Evolutionary conservation across 2,113 vertebrate species (phyloP), one percentile per base, ranked within the genome.

Genomic region (Fregetta grallaria): DNA sequence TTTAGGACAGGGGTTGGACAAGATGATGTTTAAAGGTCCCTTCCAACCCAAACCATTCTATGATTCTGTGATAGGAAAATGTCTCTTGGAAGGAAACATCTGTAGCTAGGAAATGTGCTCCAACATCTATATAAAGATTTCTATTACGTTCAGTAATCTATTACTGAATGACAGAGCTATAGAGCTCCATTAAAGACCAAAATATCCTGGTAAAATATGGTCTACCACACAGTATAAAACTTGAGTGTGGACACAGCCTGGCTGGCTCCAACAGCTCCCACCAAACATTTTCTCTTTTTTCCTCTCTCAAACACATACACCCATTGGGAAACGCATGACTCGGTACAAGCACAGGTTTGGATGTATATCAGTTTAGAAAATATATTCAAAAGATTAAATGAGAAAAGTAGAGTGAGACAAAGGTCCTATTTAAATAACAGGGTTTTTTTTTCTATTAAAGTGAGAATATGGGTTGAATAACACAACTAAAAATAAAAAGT

Each of bases 71-170:
- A 36, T 83, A 97, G 97, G 97, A 97, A 97, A 97, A 91, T 23
- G 56, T 80, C 94, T 74, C 94, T 97, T 82, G 91, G 95, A 94
- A 97, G 97, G 97, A 98, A 98, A 97, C 97, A 97, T 97, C 97
- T 97, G 97, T 19, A 70, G 73, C 86, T 70, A 62, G 71, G 88
- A 81, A 93, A 83, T 71, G 96, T 45, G 62, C 81, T 94, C 75
- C 76, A 55, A 7, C n/a, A 22, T 83, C 95, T 79, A 34, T 70
- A 61, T 47, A 81, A 92, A 95, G 92, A 75, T 72, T 84, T 78
- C 50, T 86, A 7, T 88, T 82, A 40, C 55, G 72, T 80, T 66
- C 95, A 32, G 56, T 11, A 44, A 86, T 23, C 72, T n/a, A 1
- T 65, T 47, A 7, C 74, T 65, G 80, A 47, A 55, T 9, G 58